These are phyloP conservation scores for Smithornis capensis DNA, from an alignment of 2,113 vertebrate genomes.

Conservation along the genomic window DNA sequence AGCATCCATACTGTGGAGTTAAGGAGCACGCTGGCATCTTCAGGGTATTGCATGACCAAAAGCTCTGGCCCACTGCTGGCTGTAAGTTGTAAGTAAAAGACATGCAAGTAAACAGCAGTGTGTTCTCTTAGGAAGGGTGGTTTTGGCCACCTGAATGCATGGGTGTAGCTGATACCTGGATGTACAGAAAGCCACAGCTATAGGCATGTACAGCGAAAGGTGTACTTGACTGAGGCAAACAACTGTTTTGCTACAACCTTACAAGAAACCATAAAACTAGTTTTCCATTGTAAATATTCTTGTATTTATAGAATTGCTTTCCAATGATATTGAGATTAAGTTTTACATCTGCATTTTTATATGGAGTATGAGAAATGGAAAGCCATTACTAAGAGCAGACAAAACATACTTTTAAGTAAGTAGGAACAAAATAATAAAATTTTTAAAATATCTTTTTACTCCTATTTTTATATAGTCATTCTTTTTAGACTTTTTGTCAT, in stretches of 20 bases:
- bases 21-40: not conserved
- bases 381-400: not conserved
- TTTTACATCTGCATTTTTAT: not conserved
- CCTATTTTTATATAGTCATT: not conserved
- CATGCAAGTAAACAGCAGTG: not conserved
- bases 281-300: not conserved
- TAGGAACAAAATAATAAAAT: not conserved
- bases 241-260: not conserved
- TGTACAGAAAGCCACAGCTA: not conserved
- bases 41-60: not conserved
- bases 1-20: not conserved
- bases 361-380: not conserved
- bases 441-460: not conserved
- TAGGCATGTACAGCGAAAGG: accelerated
- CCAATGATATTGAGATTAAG: not conserved
- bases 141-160: accelerated
- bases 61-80: not conserved
- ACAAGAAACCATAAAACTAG: not conserved
- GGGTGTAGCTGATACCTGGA: accelerated
- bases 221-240: not conserved
- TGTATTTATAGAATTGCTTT: not conserved
- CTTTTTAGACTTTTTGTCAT: not conserved
- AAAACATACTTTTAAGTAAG: not conserved
- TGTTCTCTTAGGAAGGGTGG: not conserved
- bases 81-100: not conserved